These are phyloP conservation scores for Diphyllodes magnificus DNA, from an alignment of 2,113 vertebrate genomes.

Conservation along the genomic window DNA sequence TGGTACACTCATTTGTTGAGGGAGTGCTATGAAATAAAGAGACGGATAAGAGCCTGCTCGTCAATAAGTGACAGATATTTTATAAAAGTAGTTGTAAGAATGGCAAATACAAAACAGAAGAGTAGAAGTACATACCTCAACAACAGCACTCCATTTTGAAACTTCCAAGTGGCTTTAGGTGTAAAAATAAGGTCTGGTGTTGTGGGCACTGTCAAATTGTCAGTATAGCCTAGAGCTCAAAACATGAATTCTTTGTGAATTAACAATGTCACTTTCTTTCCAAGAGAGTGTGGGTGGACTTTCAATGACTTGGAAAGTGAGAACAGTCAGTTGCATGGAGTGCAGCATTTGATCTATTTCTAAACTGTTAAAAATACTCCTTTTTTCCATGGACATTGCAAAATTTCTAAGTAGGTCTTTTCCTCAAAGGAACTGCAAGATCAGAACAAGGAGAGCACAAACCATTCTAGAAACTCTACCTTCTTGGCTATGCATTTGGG, in stretches of 20 bases:
- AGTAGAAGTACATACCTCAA: not conserved
- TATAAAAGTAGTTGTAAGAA: not conserved
- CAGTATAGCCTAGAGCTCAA: not conserved
- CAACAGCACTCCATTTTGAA: not conserved
- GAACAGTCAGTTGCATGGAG: not conserved
- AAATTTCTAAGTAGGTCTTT: not conserved
- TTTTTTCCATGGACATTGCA: not conserved
- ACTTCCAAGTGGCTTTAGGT: not conserved
- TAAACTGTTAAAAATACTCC: conserved; percentile 22
- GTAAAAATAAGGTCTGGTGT: not conserved
- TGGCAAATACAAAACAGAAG: not conserved
- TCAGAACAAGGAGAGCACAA: not conserved
- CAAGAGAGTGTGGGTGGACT: conserved; percentile 11
- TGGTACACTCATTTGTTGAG: not conserved
- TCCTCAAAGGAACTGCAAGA: not conserved
- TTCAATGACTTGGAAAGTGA: conserved; percentile 2
- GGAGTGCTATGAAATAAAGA: not conserved
- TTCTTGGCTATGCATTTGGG: not conserved
- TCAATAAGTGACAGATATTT: not conserved
- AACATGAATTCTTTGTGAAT: not conserved
- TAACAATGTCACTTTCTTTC: not conserved
- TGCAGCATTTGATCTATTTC: conserved; percentile 35
- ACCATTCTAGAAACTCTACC: not conserved
- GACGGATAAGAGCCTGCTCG: not conserved
- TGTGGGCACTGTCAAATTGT: not conserved